phyloP scores from a whole-genome alignment of 2,113 vertebrate genomes.

The Gobius niger region DNA sequence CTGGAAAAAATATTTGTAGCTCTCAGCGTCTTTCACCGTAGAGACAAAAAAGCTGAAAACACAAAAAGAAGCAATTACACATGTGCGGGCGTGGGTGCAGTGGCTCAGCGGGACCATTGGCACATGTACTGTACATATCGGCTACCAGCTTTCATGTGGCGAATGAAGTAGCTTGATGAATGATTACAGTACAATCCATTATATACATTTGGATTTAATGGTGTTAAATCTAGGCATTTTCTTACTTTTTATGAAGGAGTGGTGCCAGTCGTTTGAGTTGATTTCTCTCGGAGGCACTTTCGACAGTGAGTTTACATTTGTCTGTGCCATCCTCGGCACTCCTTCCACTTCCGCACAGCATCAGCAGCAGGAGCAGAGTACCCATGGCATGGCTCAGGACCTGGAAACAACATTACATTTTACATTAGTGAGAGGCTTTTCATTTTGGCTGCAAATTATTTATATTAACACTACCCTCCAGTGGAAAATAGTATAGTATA shows the following conservation, averaged over 20 bases:
- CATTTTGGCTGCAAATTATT: no score
- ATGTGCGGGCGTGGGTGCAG: no score
- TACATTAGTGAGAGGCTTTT: no score
- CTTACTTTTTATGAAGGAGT: constrained; percentile 69
- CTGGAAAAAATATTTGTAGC: constrained; percentile 83
- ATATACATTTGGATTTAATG: not conserved
- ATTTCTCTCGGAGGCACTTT: constrained; percentile 24
- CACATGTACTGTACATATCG: no score
- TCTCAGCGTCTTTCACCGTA: not conserved
- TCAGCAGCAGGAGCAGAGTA: constrained; percentile 43
- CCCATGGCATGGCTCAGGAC: constrained; percentile 8
- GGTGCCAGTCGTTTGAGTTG: constrained; percentile 63
- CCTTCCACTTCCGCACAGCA: constrained; percentile 45
- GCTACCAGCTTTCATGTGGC: no score
- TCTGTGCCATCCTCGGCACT: constrained; percentile 32
- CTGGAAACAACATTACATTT: constrained; percentile 27
- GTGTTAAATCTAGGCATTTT: not conserved
- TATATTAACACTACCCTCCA: no score
- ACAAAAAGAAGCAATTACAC: constrained; percentile 13
- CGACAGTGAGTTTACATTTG: constrained; percentile 53
- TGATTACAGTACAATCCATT: no score
- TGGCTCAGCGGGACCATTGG: no score
- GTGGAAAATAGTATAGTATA: no score
- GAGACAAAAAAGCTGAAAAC: constrained; percentile 48
- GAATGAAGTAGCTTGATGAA: no score